phyloP scores from a whole-genome alignment of 2,797 vertebrate species.

The Zonotrichia albicollis region DNA sequence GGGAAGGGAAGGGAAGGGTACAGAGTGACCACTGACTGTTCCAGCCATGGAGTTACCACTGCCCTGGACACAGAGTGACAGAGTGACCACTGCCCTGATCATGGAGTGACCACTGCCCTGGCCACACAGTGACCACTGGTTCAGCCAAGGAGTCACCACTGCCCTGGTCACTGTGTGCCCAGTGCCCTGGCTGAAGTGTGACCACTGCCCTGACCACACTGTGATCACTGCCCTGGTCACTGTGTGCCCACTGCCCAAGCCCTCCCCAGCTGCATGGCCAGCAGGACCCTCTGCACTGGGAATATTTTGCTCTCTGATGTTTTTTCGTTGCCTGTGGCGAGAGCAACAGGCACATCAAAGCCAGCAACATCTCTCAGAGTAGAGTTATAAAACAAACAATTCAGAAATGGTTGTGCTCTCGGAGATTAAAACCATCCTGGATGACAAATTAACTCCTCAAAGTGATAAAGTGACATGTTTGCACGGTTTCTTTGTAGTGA shows the following conservation, averaged over 20 bases:
- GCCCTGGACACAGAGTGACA: no score
- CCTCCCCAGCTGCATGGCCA: rapidly evolving
- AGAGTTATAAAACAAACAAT: conserved; percentile 56
- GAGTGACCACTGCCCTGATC: neutral
- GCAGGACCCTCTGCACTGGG: neutral
- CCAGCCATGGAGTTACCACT: neutral
- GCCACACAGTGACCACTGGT: rapidly evolving
- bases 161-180: no score
- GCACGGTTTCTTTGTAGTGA: conserved; percentile 19
- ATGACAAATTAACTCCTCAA: conserved; percentile 52
- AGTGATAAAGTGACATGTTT: conserved; percentile 33
- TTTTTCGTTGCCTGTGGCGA: neutral
- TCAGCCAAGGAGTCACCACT: neutral
- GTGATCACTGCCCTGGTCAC: rapidly evolving
- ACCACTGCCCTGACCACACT: no score
- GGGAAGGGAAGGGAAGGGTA: no score
- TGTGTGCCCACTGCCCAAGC: rapidly evolving
- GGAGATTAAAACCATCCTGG: conserved; percentile 52
- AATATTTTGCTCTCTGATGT: neutral
- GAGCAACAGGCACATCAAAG: conserved; percentile 66
- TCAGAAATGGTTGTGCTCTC: conserved; percentile 34
- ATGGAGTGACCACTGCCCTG: neutral
- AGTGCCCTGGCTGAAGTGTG: no score
- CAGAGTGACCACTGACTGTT: no score
- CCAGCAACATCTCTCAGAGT: neutral